Evolutionary conservation across 2,797 vertebrate species (phyloP).

Genomic region (Anguilla pacifica): DNA sequence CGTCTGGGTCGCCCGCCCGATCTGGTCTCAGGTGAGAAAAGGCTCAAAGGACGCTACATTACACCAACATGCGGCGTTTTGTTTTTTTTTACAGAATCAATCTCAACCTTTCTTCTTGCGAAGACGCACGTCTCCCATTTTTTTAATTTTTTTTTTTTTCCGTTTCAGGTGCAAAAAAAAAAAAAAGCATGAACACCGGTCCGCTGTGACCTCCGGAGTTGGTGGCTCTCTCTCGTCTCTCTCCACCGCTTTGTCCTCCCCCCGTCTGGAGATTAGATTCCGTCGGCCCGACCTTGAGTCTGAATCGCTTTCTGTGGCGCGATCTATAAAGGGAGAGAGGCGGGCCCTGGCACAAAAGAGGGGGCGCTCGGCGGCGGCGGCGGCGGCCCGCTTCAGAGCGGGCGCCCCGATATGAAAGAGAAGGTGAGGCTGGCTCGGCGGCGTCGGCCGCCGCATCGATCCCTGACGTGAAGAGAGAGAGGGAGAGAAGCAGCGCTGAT

Average conservation of each 20-base stretch:
- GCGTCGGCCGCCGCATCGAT: background rate
- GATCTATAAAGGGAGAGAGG: slow-evolving; percentile 4
- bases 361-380: background rate
- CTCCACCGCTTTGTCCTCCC: background rate
- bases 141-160: background rate
- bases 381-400: background rate
- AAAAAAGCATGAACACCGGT: background rate
- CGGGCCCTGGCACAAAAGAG: background rate
- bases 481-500: background rate
- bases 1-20: background rate
- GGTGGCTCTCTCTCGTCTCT: background rate
- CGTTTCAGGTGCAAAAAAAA: background rate
- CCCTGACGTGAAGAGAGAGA: background rate
- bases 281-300: background rate
- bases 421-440: background rate
- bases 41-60: background rate
- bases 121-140: background rate
- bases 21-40: background rate
- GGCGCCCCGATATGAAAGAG: background rate
- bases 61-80: background rate
- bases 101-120: background rate
- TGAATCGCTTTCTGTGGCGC: background rate
- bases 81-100: background rate
- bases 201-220: background rate
- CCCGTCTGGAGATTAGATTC: slow-evolving; percentile 13